Percentiles rank a stretch among this genome's conserved stretches.
These are phyloP conservation scores for Agapostemon virescens DNA, from an alignment of 2,888 invertebrate species.

Conservation along the genomic window DNA sequence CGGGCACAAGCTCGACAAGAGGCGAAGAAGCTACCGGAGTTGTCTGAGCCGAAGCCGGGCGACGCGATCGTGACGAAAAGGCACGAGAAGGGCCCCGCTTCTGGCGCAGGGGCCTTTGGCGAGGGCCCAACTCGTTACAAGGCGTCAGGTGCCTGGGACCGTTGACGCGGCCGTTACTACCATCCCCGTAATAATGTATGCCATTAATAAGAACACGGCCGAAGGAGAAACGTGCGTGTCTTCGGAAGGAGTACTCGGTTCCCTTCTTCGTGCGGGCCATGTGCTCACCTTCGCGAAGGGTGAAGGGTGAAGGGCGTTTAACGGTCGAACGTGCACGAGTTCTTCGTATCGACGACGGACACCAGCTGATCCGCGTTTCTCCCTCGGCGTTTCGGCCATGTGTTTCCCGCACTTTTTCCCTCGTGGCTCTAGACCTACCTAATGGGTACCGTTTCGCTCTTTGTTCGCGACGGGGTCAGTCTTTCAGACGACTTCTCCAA, in stretches of 20 bases:
- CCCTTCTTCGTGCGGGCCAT: constrained; percentile 70
- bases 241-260: constrained; percentile 63
- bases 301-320: constrained; percentile 73
- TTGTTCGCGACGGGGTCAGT: not conserved
- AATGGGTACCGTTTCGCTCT: constrained; percentile 23
- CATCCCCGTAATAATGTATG: constrained; percentile 76
- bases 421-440: not conserved
- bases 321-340: constrained; percentile 72
- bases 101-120: constrained; percentile 5
- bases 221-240: constrained; percentile 69
- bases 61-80: constrained; percentile 65
- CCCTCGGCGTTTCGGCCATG: constrained; percentile 69
- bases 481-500: not conserved
- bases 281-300: constrained; percentile 72
- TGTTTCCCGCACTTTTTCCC: constrained; percentile 76
- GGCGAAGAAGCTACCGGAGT: constrained; percentile 52
- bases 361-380: constrained; percentile 75
- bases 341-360: constrained; percentile 70
- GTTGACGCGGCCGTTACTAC: constrained; percentile 79
- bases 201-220: constrained; percentile 76
- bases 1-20: constrained; percentile 29
- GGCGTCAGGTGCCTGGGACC: constrained; percentile 79
- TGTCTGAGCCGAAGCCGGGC: constrained; percentile 24
- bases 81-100: constrained; percentile 59
- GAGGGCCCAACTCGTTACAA: constrained; percentile 69